These are phyloP conservation scores for Siderastrea siderea DNA, from an alignment of 92 coral and sea anemone genomes.

Conservation along the genomic window DNA sequence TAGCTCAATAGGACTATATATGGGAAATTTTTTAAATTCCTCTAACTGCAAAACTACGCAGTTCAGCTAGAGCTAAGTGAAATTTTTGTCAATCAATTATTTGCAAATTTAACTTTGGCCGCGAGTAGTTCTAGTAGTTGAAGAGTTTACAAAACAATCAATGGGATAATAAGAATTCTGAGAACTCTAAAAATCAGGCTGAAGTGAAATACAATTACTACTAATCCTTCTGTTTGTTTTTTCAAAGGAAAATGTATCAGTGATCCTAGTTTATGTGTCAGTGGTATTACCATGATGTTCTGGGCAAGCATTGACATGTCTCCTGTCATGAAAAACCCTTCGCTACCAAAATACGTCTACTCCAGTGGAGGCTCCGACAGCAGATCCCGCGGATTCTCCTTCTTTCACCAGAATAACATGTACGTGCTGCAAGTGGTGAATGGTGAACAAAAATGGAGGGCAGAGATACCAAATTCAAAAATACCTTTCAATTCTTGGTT, in stretches of 20 bases:
- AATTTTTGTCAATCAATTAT: too few species aligned
- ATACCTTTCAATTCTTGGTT: slow-evolving; percentile 35
- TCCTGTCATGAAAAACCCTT: background rate
- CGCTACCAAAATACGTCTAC: slow-evolving; percentile 22
- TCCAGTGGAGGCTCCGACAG: slow-evolving; percentile 40
- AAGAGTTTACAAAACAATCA: too few species aligned
- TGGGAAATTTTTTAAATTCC: too few species aligned
- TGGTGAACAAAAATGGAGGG: slow-evolving; percentile 22
- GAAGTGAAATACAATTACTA: too few species aligned
- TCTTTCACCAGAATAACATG: background rate
- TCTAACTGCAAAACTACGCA: too few species aligned
- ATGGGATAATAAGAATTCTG: too few species aligned
- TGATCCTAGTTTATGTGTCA: slow-evolving; percentile 15
- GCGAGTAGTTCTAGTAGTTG: too few species aligned
- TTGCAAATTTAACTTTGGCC: too few species aligned
- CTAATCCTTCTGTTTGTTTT: background rate
- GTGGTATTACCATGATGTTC: slow-evolving; percentile 40
- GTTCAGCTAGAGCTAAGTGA: too few species aligned
- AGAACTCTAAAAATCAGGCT: too few species aligned
- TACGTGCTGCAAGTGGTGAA: slow-evolving; percentile 14
- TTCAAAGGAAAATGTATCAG: slow-evolving; percentile 29
- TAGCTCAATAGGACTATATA: too few species aligned
- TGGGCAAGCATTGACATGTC: slow-evolving; percentile 28
- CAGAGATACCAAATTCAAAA: background rate
- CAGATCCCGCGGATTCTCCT: slow-evolving; percentile 38